These are phyloP conservation scores for Prosapia bicincta DNA, from an alignment of 2,888 invertebrate species.

Conservation along the genomic window DNA sequence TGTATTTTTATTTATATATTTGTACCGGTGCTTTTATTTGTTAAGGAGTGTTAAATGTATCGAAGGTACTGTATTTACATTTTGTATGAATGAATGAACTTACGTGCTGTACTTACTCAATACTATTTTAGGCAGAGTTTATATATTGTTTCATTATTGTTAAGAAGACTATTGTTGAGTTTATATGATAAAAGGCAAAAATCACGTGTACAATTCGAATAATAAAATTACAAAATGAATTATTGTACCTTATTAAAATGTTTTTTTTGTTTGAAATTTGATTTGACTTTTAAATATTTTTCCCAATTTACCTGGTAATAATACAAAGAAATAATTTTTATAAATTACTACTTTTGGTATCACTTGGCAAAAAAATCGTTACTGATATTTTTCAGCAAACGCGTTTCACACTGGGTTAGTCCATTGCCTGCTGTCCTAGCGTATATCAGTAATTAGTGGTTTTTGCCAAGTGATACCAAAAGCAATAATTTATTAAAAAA, in stretches of 20 bases:
- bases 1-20: constrained; percentile 1
- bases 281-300: not conserved
- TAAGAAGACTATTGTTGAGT: constrained; percentile 25
- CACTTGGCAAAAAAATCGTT: too few relatives aligned
- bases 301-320: too few relatives aligned
- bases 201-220: constrained; percentile 18
- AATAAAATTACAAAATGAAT: constrained; percentile 7
- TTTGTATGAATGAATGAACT: constrained; percentile 9
- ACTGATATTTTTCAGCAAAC: too few relatives aligned
- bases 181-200: constrained; percentile 20
- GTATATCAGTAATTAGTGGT: too few relatives aligned
- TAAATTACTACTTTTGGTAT: too few relatives aligned
- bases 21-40: constrained; percentile 22
- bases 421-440: too few relatives aligned
- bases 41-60: constrained; percentile 14
- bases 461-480: too few relatives aligned
- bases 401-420: too few relatives aligned
- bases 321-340: too few relatives aligned
- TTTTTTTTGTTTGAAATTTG: not conserved
- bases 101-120: constrained; percentile 21
- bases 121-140: constrained; percentile 7
- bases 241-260: not conserved
- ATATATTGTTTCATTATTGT: constrained; percentile 21
- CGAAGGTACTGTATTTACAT: constrained; percentile 22
- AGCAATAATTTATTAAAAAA: too few relatives aligned